Percentiles rank a stretch among this genome's conserved stretches.
phyloP scores from a whole-genome alignment of 2,888 invertebrate genomes.

The Chalcis sispes region DNA sequence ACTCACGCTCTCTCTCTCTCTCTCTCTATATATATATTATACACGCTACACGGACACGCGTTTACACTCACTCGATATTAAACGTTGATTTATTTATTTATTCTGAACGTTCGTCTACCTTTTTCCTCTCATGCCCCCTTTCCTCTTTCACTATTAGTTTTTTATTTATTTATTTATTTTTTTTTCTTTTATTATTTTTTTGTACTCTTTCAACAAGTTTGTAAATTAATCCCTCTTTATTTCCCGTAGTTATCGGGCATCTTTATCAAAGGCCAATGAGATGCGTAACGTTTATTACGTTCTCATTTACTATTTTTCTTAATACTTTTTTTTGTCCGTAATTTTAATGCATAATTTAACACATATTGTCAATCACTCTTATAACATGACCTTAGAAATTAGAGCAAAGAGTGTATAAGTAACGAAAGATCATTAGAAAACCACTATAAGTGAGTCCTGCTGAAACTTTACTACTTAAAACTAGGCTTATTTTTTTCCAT shows the following conservation, averaged over 20 bases:
- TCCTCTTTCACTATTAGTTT: constrained; percentile 10
- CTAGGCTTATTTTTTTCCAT: not conserved
- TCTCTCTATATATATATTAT: constrained; percentile 10
- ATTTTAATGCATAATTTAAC: not conserved
- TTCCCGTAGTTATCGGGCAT: constrained; percentile 13
- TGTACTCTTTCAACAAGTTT: too few species aligned
- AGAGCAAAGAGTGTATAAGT: too few species aligned
- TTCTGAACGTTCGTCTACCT: not conserved
- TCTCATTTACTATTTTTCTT: too few species aligned
- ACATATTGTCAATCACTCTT: not conserved
- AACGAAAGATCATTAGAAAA: too few species aligned
- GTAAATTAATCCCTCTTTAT: not conserved
- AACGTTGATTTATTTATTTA: constrained; percentile 10
- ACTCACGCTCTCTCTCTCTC: constrained; percentile 48
- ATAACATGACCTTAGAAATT: not conserved
- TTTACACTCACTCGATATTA: constrained; percentile 39
- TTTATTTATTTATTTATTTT: constrained; percentile 1
- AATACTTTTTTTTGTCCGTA: too few species aligned
- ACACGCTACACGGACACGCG: constrained; percentile 45
- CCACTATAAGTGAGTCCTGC: too few species aligned
- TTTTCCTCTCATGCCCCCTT: not conserved
- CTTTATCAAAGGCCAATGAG: not conserved
- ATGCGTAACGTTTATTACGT: not conserved
- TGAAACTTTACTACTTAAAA: too few species aligned
- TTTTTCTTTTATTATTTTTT: too few species aligned